A percentile compares a stretch with the other conserved stretches of the same genome.
These are phyloP conservation scores for Drosophila tropicalis DNA, from an alignment of 1,140 invertebrate genomes.

Conservation along the genomic window DNA sequence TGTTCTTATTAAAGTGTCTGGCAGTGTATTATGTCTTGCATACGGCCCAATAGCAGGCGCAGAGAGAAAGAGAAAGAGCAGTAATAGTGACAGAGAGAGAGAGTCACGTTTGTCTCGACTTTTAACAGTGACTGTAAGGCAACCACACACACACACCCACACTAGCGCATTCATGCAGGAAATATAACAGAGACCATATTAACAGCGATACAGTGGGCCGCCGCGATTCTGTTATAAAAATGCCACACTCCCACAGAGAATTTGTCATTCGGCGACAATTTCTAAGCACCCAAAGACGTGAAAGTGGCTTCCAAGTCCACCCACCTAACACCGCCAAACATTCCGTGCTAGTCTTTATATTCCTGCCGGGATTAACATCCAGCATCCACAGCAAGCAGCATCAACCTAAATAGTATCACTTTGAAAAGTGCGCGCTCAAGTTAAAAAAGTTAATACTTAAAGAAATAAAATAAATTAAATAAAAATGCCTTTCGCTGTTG, in stretches of 20 bases:
- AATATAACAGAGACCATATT: background rate
- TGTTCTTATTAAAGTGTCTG: no score
- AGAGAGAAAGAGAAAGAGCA: background rate
- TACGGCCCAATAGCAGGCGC: background rate
- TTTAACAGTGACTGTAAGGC: conserved; percentile 8
- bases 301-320: conserved; percentile 47
- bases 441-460: conserved; percentile 8
- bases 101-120: conserved; percentile 19
- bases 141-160: background rate
- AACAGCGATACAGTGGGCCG: conserved; percentile 28
- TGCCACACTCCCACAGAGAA: conserved; percentile 21
- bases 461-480: conserved; percentile 2
- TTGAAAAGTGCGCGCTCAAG: conserved; percentile 37
- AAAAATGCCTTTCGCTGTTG: conserved; percentile 74
- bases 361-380: background rate
- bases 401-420: background rate
- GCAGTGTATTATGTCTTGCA: background rate
- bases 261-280: conserved; percentile 64
- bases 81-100: conserved; percentile 16
- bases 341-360: background rate
- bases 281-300: conserved; percentile 63
- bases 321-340: background rate
- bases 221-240: conserved; percentile 24
- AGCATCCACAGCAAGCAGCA: background rate
- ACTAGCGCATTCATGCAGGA: background rate